Percentiles rank a stretch among this genome's conserved stretches.
Conservation (phyloP, 2,797 vertebrate species). For the Gymnothorax reevesii region DNA sequence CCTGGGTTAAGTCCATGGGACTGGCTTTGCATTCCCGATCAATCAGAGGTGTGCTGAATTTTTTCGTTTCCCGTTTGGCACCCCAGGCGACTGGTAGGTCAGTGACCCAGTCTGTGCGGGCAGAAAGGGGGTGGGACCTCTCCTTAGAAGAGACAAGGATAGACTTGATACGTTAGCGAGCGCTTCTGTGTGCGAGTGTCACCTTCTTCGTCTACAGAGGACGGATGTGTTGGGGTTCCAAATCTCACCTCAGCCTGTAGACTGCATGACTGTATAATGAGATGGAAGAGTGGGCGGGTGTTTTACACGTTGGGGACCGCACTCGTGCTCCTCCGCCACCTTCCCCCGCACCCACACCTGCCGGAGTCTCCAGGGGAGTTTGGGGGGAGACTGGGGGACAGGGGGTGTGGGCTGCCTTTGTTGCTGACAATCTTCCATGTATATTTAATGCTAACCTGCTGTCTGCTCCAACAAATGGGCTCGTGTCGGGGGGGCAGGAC, state of each 20-base stretch:
- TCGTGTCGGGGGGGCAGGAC: slow-evolving; percentile 61
- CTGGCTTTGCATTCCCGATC: background rate
- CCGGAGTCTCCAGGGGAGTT: slow-evolving; percentile 59
- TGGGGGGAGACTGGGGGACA: slow-evolving; percentile 52
- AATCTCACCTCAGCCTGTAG: slow-evolving; percentile 30
- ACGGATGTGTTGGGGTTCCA: slow-evolving; percentile 65
- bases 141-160: background rate
- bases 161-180: slow-evolving; percentile 14
- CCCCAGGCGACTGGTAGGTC: background rate
- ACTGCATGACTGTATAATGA: slow-evolving; percentile 35
- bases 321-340: slow-evolving; percentile 29
- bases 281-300: background rate
- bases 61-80: background rate
- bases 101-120: background rate
- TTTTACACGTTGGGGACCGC: background rate
- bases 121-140: background rate
- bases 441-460: slow-evolving; percentile 86
- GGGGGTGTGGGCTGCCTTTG: slow-evolving; percentile 68
- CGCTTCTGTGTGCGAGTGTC: slow-evolving; percentile 45
- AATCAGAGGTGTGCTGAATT: background rate
- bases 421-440: slow-evolving; percentile 79
- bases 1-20: background rate
- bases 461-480: slow-evolving; percentile 83
- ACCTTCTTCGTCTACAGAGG: slow-evolving; percentile 71
- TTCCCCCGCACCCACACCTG: slow-evolving; percentile 56